phyloP scores from a whole-genome alignment of 2,888 invertebrate species.

The Dione vanillae region DNA sequence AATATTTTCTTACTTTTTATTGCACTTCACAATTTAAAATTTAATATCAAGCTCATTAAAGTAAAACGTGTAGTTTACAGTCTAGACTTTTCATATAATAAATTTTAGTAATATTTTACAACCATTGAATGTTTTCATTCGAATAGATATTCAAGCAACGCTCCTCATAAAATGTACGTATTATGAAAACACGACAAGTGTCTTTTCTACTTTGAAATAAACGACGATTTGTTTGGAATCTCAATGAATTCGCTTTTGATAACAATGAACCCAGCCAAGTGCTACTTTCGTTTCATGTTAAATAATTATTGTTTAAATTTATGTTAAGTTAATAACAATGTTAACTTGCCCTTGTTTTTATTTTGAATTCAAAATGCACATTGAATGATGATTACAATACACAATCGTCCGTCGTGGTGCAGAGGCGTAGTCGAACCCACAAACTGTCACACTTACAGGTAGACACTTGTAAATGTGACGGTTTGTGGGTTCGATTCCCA shows the following conservation, averaged over 20 bases:
- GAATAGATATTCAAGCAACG: conserved; percentile 28
- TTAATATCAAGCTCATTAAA: conserved; percentile 7
- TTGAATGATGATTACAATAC: no score
- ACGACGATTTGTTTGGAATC: conserved; percentile 8
- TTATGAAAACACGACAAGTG: conserved; percentile 27
- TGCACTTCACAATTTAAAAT: neutral
- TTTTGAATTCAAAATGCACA: no score
- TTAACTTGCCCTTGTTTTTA: no score
- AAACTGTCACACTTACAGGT: no score
- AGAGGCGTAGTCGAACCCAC: no score
- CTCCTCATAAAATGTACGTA: conserved; percentile 21
- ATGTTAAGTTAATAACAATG: neutral
- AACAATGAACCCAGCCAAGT: conserved; percentile 10
- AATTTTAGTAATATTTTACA: conserved; percentile 12
- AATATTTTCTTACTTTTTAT: conserved; percentile 7
- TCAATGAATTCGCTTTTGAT: conserved; percentile 20
- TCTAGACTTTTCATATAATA: conserved; percentile 26
- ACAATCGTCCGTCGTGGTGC: no score
- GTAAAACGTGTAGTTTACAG: conserved; percentile 24
- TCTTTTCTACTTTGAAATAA: conserved; percentile 22
- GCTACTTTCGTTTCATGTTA: neutral
- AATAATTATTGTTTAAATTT: neutral
- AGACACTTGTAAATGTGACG: no score
- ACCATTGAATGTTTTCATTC: conserved; percentile 10
- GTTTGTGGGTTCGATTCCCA: no score